These are phyloP conservation scores for Cheilosia vulpina DNA, from an alignment of 2,888 invertebrate genomes.

Conservation along the genomic window DNA sequence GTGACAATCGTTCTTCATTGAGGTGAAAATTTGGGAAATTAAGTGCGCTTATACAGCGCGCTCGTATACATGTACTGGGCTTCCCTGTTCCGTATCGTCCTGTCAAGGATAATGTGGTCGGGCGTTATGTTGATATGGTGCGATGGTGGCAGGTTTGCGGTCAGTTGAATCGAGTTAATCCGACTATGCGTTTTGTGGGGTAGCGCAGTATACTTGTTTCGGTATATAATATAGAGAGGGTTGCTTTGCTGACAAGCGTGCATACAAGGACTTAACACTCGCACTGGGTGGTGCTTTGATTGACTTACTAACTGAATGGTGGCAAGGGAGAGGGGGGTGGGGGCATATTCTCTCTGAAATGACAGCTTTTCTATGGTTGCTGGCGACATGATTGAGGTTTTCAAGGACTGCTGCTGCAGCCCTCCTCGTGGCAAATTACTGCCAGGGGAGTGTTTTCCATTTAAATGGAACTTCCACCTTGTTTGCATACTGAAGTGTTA, in stretches of 20 bases:
- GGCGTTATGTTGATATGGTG: slow-evolving; percentile 21
- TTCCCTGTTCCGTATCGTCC: slow-evolving; percentile 9
- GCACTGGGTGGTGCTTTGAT: slow-evolving; percentile 51
- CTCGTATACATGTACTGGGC: slow-evolving; percentile 35
- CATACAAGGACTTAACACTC: slow-evolving; percentile 62
- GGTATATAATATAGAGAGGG: slow-evolving; percentile 12
- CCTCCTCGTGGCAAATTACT: slow-evolving; percentile 60
- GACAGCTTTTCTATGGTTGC: slow-evolving; percentile 70
- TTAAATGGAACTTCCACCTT: slow-evolving; percentile 75
- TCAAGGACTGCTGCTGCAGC: slow-evolving; percentile 65
- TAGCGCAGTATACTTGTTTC: slow-evolving; percentile 24
- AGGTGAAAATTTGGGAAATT: slow-evolving; percentile 74
- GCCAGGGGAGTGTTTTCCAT: slow-evolving; percentile 67
- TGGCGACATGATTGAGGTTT: slow-evolving; percentile 72
- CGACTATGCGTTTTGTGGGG: slow-evolving; percentile 28
- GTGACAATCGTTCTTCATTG: slow-evolving; percentile 75
- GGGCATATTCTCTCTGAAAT: slow-evolving; percentile 9
- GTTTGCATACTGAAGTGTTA: slow-evolving; percentile 75
- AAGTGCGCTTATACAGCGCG: slow-evolving; percentile 68
- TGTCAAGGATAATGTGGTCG: slow-evolving; percentile 54
- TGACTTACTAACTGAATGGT: slow-evolving; percentile 66
- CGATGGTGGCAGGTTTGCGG: slow-evolving; percentile 67
- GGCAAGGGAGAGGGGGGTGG: no score
- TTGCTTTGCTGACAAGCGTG: slow-evolving; percentile 38
- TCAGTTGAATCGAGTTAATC: slow-evolving; percentile 74